Conservation (phyloP, 2,888 invertebrate species). For the Papilio elwesi region DNA sequence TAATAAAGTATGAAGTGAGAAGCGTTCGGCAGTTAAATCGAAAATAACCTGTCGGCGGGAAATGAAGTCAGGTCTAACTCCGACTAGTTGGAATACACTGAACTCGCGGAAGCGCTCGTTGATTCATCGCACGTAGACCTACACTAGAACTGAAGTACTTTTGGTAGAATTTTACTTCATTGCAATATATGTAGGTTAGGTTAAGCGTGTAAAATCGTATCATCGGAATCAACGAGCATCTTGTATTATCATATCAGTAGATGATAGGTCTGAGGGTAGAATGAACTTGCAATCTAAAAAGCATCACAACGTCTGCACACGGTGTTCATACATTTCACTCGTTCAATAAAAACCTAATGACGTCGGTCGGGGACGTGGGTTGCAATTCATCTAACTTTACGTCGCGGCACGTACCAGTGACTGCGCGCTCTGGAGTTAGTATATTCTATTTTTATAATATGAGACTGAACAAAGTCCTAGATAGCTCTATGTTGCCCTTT, state of each 20-base stretch:
- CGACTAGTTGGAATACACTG: conserved; percentile 7
- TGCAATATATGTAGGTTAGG: too few species aligned
- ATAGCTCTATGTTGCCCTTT: too few species aligned
- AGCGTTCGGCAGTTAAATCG: conserved; percentile 25
- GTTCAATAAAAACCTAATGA: conserved; percentile 32
- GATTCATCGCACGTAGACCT: neutral
- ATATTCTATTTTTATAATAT: too few species aligned
- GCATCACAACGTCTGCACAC: neutral
- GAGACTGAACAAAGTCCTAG: too few species aligned
- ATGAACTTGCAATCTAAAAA: conserved; percentile 9
- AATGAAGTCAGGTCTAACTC: conserved; percentile 19
- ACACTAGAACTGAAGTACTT: neutral
- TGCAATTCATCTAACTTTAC: conserved; percentile 12
- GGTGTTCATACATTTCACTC: conserved; percentile 22
- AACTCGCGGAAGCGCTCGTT: conserved; percentile 6
- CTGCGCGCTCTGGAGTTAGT: too few species aligned
- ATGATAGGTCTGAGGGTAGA: neutral
- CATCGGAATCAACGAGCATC: too few species aligned
- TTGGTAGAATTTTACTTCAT: neutral
- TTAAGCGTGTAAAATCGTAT: too few species aligned
- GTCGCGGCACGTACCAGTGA: neutral
- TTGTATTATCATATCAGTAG: too few species aligned
- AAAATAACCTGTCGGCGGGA: conserved; percentile 29
- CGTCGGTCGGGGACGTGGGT: conserved; percentile 19
- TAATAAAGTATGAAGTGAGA: conserved; percentile 13